Conservation (phyloP, 2,797 vertebrate genomes). For the Schizopygopsis malacanthus region DNA sequence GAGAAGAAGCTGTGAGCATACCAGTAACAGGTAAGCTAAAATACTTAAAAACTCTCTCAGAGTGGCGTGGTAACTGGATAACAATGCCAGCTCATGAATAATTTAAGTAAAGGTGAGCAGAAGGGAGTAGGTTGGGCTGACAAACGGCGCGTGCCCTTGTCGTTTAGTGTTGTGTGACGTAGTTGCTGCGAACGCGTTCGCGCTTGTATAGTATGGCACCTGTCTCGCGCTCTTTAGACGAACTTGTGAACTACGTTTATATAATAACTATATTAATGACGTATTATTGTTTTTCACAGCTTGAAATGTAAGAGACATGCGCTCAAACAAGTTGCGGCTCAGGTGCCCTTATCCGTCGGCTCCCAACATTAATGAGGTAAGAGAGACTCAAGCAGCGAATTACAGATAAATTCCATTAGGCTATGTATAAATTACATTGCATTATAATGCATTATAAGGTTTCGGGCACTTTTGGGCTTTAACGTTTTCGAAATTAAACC, state of each 20-base stretch:
- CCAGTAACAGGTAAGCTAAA: not conserved
- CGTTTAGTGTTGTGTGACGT: not conserved
- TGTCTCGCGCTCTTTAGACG: not conserved
- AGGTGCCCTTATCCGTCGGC: constrained; percentile 55
- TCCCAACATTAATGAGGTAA: constrained; percentile 69
- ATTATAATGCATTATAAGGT: not conserved
- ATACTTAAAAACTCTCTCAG: not conserved
- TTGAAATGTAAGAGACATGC: constrained; percentile 58
- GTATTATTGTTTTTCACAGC: constrained; percentile 50
- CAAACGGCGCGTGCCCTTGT: not conserved
- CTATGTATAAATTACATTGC: not conserved
- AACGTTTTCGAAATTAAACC: not conserved
- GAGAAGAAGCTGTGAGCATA: not conserved
- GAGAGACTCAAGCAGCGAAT: constrained; percentile 10
- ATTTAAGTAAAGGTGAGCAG: constrained; percentile 16
- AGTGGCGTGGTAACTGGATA: constrained; percentile 8
- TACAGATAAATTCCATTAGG: not conserved
- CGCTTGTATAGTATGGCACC: not conserved
- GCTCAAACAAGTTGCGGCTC: constrained; percentile 58
- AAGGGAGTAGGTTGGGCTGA: constrained; percentile 9
- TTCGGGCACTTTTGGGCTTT: not conserved
- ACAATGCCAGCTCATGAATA: constrained; percentile 20
- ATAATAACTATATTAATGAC: constrained; percentile 41
- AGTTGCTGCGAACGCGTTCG: not conserved
- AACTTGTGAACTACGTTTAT: constrained; percentile 33